Conservation (phyloP, 2,113 vertebrate genomes). For the Takifugu flavidus region DNA sequence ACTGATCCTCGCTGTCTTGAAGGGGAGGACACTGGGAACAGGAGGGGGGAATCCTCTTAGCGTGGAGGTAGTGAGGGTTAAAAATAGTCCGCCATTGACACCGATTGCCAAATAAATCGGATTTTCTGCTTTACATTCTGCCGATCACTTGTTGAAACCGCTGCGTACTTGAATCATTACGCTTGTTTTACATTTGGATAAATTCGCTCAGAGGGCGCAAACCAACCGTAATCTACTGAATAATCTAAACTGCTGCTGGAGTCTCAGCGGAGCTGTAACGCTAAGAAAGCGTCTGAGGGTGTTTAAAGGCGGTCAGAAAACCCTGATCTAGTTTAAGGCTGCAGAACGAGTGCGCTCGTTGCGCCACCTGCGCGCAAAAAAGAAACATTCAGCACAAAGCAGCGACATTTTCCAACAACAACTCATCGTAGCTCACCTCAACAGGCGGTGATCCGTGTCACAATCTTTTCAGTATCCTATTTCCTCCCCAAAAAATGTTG, state of each 20-base stretch:
- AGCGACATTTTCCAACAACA: neutral
- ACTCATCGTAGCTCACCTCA: constrained; percentile 37
- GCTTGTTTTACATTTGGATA: neutral
- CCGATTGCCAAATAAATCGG: constrained; percentile 6
- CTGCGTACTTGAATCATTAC: too few species aligned
- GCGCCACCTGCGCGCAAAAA: constrained; percentile 35
- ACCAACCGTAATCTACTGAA: neutral
- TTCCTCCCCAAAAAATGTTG: neutral
- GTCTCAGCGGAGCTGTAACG: neutral
- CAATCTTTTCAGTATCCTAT: neutral
- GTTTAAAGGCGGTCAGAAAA: neutral
- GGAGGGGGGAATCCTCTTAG: constrained; percentile 56
- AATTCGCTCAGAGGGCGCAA: neutral
- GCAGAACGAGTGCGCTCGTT: constrained; percentile 23
- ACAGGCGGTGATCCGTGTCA: constrained; percentile 5
- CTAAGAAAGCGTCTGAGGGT: neutral
- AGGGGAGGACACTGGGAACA: neutral
- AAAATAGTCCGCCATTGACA: constrained; percentile 47
- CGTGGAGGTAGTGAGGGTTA: constrained; percentile 36
- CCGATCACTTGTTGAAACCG: too few species aligned
- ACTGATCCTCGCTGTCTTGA: constrained; percentile 40
- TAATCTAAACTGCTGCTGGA: neutral
- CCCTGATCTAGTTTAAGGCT: neutral
- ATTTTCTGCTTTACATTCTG: too few species aligned
- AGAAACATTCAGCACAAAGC: neutral